Conservation (phyloP, 1,140 invertebrate genomes). For the Campoletis sonorensis region DNA sequence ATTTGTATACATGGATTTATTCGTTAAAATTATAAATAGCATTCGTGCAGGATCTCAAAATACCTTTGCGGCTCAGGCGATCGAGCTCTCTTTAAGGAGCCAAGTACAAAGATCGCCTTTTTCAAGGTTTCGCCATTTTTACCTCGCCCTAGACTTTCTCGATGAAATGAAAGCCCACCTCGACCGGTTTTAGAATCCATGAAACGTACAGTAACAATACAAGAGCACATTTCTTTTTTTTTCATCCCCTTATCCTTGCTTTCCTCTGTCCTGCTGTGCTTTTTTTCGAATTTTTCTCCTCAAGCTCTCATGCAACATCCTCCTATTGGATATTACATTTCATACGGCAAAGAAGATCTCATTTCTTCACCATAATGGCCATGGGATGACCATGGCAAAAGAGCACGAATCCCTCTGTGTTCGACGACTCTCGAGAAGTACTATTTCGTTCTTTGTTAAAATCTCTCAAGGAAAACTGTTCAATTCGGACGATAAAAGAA, state of each 20-base stretch:
- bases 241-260: neutral
- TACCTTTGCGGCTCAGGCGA: neutral
- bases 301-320: slow-evolving; percentile 15
- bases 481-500: slow-evolving; percentile 54
- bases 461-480: slow-evolving; percentile 48
- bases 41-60: no score
- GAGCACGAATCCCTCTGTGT: neutral
- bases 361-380: slow-evolving; percentile 25
- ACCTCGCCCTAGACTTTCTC: neutral
- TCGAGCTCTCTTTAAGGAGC: neutral
- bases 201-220: neutral
- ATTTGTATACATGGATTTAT: no score
- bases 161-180: neutral
- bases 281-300: slow-evolving; percentile 27
- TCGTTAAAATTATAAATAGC: neutral
- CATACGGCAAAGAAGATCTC: slow-evolving; percentile 8
- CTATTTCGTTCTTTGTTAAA: slow-evolving; percentile 39
- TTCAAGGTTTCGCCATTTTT: neutral
- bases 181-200: neutral
- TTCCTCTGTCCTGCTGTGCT: neutral
- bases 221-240: neutral
- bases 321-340: slow-evolving; percentile 38
- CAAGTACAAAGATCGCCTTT: neutral
- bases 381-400: neutral
- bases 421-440: slow-evolving; percentile 15